Conservation (phyloP, 2,888 invertebrate genomes). For the Epirrita christyi region DNA sequence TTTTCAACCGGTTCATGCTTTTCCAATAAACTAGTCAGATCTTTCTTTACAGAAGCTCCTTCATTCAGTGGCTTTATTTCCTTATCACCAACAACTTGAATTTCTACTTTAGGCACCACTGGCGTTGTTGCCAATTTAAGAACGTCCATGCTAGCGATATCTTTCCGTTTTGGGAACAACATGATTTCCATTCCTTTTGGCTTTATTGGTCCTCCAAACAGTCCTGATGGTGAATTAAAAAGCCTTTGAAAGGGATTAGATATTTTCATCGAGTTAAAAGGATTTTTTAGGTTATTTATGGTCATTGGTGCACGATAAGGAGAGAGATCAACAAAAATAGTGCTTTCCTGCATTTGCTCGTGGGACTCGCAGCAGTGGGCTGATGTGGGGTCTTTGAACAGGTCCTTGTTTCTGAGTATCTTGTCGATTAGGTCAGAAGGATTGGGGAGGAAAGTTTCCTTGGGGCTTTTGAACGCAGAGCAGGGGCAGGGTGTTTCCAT, state of each 20-base stretch:
- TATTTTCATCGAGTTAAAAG: constrained; percentile 1
- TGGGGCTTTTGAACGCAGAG: constrained; percentile 49
- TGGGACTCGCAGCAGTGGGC: constrained; percentile 69
- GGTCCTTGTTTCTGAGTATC: constrained; percentile 60
- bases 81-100: constrained; percentile 65
- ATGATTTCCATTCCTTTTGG: constrained; percentile 67
- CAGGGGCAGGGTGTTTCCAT: constrained; percentile 64
- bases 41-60: constrained; percentile 58
- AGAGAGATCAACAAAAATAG: constrained; percentile 59
- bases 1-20: constrained; percentile 35
- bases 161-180: constrained; percentile 66
- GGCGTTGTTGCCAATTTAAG: constrained; percentile 41
- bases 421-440: constrained; percentile 63
- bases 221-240: constrained; percentile 1
- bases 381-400: constrained; percentile 64
- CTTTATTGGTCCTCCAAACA: constrained; percentile 37
- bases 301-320: constrained; percentile 46
- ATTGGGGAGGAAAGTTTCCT: constrained; percentile 47
- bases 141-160: constrained; percentile 39
- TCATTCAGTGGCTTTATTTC: constrained; percentile 48
- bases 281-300: constrained; percentile 24
- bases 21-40: constrained; percentile 51
- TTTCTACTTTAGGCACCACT: constrained; percentile 47
- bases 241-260: constrained; percentile 10
- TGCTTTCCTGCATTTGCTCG: constrained; percentile 63